These are phyloP conservation scores for Cerastis leucographa DNA, from an alignment of 2,888 invertebrate species.

Conservation along the genomic window DNA sequence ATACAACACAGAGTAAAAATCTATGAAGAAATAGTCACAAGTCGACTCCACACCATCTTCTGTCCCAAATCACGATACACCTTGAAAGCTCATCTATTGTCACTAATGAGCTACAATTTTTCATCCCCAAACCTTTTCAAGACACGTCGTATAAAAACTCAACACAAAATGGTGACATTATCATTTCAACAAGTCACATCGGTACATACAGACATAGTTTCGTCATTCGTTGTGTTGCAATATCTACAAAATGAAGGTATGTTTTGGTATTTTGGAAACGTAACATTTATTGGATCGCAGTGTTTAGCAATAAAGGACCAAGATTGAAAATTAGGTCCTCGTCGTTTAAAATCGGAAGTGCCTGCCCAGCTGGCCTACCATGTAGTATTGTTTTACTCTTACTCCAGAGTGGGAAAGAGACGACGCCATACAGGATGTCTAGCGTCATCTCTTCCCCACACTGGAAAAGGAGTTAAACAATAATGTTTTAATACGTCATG, in stretches of 20 bases:
- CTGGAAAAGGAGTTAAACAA: too few species aligned
- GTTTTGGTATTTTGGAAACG: background rate
- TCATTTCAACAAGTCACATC: slow-evolving; percentile 63
- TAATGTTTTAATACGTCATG: too few species aligned
- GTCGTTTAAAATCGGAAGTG: background rate
- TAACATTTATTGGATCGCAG: slow-evolving; percentile 48
- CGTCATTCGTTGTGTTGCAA: slow-evolving; percentile 13
- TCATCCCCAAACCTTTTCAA: slow-evolving; percentile 81
- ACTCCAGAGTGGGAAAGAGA: too few species aligned
- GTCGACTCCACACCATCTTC: slow-evolving; percentile 70
- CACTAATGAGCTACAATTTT: slow-evolving; percentile 82
- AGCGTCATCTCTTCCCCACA: too few species aligned
- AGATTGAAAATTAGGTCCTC: background rate
- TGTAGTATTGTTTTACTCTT: too few species aligned
- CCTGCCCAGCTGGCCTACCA: too few species aligned
- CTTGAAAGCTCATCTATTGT: slow-evolving; percentile 85
- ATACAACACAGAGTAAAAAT: background rate
- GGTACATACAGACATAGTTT: slow-evolving; percentile 26
- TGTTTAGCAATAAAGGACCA: slow-evolving; percentile 17
- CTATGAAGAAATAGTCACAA: background rate
- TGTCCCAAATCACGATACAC: slow-evolving; percentile 72
- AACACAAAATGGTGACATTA: slow-evolving; percentile 64
- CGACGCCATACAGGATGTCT: too few species aligned
- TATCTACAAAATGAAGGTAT: slow-evolving; percentile 69
- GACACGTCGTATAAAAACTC: slow-evolving; percentile 81